phyloP scores from a whole-genome alignment of 2,888 invertebrate species.

The Idaea biselata region DNA sequence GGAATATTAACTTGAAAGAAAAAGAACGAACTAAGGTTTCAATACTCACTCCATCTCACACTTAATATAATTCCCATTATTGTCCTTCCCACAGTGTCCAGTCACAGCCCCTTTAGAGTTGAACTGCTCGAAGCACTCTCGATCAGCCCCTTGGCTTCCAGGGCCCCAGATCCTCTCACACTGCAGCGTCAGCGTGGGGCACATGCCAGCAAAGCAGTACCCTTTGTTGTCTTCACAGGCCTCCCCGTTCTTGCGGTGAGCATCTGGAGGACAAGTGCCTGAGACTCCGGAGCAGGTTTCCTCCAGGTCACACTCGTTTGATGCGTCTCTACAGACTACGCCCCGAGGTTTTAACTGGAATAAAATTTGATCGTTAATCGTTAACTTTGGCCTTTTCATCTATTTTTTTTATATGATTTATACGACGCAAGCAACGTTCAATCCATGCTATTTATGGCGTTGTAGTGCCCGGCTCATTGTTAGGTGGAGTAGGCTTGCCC shows the following conservation, averaged over 20 bases:
- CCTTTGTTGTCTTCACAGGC: conserved; percentile 88
- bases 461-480: too few relatives aligned
- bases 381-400: too few relatives aligned
- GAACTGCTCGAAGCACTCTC: conserved; percentile 95
- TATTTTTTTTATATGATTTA: too few relatives aligned
- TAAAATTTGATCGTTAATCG: neutral
- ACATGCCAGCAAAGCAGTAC: conserved; percentile 95
- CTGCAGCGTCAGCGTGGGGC: conserved; percentile 92
- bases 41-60: conserved; percentile 90
- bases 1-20: neutral
- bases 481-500: too few relatives aligned
- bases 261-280: conserved; percentile 94
- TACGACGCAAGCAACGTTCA: too few relatives aligned
- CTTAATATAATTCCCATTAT: conserved; percentile 88
- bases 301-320: conserved; percentile 97
- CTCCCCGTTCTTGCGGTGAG: conserved; percentile 95
- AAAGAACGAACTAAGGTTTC: neutral
- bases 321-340: conserved; percentile 90
- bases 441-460: too few relatives aligned
- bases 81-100: conserved; percentile 96
- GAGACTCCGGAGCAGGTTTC: conserved; percentile 94
- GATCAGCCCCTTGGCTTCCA: conserved; percentile 90
- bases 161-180: conserved; percentile 97
- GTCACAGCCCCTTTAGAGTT: conserved; percentile 97
- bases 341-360: conserved; percentile 86